Conservation (phyloP, 1,140 invertebrate species). For the Harpegnathos saltator region DNA sequence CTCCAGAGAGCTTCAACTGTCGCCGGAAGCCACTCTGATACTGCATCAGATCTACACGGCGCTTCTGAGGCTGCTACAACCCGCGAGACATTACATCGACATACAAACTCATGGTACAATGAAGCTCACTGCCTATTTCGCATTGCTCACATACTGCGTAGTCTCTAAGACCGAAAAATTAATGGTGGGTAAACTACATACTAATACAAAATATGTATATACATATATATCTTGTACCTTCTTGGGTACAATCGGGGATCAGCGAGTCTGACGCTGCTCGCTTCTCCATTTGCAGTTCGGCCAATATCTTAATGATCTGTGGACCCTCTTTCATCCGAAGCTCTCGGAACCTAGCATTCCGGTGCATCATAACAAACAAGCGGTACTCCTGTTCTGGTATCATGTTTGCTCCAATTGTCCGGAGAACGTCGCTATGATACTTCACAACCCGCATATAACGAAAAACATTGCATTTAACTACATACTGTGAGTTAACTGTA, state of each 20-base stretch:
- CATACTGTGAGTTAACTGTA: slow-evolving; percentile 95
- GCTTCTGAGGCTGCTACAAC: slow-evolving; percentile 91
- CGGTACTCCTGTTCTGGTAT: slow-evolving; percentile 96
- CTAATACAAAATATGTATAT: not conserved
- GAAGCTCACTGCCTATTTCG: slow-evolving; percentile 96
- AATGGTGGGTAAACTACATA: slow-evolving; percentile 89
- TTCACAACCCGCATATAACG: slow-evolving; percentile 92
- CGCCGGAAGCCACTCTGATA: slow-evolving; percentile 91
- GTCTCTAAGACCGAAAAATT: slow-evolving; percentile 95
- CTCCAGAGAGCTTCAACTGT: slow-evolving; percentile 86
- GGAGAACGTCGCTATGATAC: slow-evolving; percentile 95
- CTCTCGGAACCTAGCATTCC: slow-evolving; percentile 97
- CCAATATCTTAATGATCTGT: slow-evolving; percentile 95
- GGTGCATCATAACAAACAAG: slow-evolving; percentile 98
- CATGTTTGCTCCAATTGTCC: slow-evolving; percentile 96
- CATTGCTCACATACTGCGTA: slow-evolving; percentile 95
- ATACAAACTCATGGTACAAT: slow-evolving; percentile 94
- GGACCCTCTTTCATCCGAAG: slow-evolving; percentile 97
- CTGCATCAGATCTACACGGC: slow-evolving; percentile 95
- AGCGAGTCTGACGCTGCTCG: not conserved
- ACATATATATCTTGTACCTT: not conserved
- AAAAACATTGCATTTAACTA: slow-evolving; percentile 99
- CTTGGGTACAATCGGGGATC: not conserved
- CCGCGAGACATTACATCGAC: slow-evolving; percentile 94
- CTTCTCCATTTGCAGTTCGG: slow-evolving; percentile 89